These are phyloP conservation scores for Drosophila buzzatii DNA, from an alignment of 2,888 invertebrate species.

Conservation along the genomic window DNA sequence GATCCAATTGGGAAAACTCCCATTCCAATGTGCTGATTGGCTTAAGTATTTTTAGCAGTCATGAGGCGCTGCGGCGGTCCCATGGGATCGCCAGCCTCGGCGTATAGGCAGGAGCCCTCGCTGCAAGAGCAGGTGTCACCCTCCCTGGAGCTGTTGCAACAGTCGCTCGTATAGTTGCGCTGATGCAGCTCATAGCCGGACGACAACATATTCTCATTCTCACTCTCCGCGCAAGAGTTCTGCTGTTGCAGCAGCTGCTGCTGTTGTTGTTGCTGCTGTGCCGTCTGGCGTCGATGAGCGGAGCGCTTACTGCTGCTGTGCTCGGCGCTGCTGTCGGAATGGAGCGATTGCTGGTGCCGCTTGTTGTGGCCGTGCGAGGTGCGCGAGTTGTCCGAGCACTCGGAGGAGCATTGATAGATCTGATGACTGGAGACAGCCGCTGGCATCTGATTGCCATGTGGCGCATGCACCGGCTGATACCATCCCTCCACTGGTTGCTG, in stretches of 20 bases:
- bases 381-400: slow-evolving; percentile 85
- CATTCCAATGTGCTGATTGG: slow-evolving; percentile 7
- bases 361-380: slow-evolving; percentile 79
- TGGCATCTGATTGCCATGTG: slow-evolving; percentile 66
- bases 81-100: slow-evolving; percentile 86
- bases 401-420: slow-evolving; percentile 85
- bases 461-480: slow-evolving; percentile 83
- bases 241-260: slow-evolving; percentile 49
- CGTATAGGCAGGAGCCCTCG: slow-evolving; percentile 88
- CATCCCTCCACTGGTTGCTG: slow-evolving; percentile 78
- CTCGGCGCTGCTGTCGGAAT: slow-evolving; percentile 83
- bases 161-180: slow-evolving; percentile 85
- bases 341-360: slow-evolving; percentile 68
- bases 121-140: slow-evolving; percentile 88
- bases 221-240: slow-evolving; percentile 66
- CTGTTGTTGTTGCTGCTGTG: slow-evolving; percentile 52
- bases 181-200: slow-evolving; percentile 48
- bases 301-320: slow-evolving; percentile 70
- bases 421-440: slow-evolving; percentile 82
- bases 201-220: slow-evolving; percentile 78
- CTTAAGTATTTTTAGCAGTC: slow-evolving; percentile 76
- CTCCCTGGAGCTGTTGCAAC: slow-evolving; percentile 86
- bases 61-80: slow-evolving; percentile 45
- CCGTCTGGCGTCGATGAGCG: slow-evolving; percentile 44
- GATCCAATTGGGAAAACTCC: slow-evolving; percentile 8